These are phyloP conservation scores for Hirtodrosophila cameraria DNA, from an alignment of 2,888 invertebrate species.

Conservation along the genomic window DNA sequence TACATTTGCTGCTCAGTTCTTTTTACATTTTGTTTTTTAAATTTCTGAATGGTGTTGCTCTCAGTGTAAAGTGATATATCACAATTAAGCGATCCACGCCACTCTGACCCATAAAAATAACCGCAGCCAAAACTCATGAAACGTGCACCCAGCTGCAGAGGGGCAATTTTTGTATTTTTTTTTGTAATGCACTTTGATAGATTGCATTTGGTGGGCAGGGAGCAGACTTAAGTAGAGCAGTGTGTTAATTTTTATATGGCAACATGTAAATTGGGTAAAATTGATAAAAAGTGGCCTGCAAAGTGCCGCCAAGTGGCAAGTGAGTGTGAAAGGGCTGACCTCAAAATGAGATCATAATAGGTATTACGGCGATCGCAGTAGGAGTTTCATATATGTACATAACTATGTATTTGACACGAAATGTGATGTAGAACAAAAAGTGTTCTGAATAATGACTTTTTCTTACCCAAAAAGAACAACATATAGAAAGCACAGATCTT, in stretches of 20 bases:
- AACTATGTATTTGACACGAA: background rate
- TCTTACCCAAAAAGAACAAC: too few relatives aligned
- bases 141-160: constrained; percentile 29
- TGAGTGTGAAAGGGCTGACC: constrained; percentile 68
- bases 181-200: constrained; percentile 76
- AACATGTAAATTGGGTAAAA: constrained; percentile 65
- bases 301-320: constrained; percentile 41
- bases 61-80: constrained; percentile 64
- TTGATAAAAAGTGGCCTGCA: constrained; percentile 36
- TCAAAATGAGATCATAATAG: constrained; percentile 14
- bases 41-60: constrained; percentile 43
- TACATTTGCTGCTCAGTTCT: background rate
- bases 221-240: constrained; percentile 49
- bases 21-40: background rate
- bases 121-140: constrained; percentile 17
- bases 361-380: background rate
- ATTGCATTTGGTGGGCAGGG: constrained; percentile 62
- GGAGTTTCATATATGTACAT: background rate
- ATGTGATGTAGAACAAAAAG: too few relatives aligned
- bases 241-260: constrained; percentile 61
- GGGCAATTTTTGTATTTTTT: constrained; percentile 38
- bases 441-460: too few relatives aligned
- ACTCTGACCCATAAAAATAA: constrained; percentile 64
- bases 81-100: constrained; percentile 65
- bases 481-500: too few relatives aligned